These are phyloP conservation scores for Petrocephalus sullivani DNA, from an alignment of 2,797 vertebrate genomes.

Conservation along the genomic window DNA sequence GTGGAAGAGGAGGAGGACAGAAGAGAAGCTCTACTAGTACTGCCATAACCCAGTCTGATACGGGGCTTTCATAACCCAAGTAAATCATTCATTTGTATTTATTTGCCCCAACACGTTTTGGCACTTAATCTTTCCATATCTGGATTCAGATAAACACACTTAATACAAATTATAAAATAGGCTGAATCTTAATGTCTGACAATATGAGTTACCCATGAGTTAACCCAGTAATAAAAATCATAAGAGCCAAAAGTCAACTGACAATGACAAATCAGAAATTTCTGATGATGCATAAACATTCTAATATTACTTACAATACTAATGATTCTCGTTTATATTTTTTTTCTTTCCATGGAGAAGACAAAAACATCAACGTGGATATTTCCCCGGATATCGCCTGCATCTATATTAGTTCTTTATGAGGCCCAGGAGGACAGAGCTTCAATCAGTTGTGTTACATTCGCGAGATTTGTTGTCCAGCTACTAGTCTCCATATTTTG, in stretches of 20 bases:
- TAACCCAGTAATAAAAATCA: neutral
- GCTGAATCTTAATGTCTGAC: neutral
- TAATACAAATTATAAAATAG: neutral
- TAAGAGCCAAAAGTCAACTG: neutral
- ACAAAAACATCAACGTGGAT: neutral
- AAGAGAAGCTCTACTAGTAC: constrained; percentile 86
- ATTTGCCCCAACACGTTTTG: neutral
- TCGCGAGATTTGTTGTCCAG: constrained; percentile 1
- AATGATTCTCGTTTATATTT: neutral
- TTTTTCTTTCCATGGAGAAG: constrained; percentile 8
- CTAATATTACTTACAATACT: neutral
- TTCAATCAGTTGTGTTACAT: constrained; percentile 3
- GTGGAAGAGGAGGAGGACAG: constrained; percentile 82
- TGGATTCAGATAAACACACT: neutral
- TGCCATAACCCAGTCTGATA: constrained; percentile 68
- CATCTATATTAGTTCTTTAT: neutral
- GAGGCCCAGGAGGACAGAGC: neutral
- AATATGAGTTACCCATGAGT: neutral
- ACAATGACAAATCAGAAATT: neutral
- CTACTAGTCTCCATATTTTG: constrained; percentile 46
- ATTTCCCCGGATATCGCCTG: neutral
- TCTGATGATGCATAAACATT: neutral
- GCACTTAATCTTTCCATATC: neutral
- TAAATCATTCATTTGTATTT: neutral
- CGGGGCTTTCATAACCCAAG: constrained; percentile 28